phyloP scores from a whole-genome alignment of 2,113 vertebrate genomes.

The Prolemur simus region DNA sequence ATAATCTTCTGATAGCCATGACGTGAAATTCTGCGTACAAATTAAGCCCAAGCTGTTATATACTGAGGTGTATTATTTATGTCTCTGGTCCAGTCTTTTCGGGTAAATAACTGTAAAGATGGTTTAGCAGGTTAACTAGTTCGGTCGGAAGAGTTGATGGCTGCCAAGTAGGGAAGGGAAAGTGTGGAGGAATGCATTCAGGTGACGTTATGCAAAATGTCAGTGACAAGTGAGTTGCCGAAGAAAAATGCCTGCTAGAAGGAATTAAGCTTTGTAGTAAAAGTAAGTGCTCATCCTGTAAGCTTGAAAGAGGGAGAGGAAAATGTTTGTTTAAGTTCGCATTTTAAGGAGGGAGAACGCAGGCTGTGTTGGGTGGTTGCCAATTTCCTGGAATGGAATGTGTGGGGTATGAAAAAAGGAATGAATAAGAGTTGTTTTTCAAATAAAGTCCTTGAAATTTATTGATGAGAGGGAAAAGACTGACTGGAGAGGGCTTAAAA shows the following conservation, averaged over 20 bases:
- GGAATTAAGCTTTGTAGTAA: conserved; percentile 55
- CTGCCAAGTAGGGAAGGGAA: not conserved
- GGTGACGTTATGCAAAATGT: not conserved
- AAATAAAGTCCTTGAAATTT: conserved; percentile 36
- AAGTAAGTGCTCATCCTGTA: not conserved
- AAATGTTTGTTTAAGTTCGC: conserved; percentile 36
- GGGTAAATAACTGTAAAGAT: conserved; percentile 58
- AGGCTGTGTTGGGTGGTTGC: not conserved
- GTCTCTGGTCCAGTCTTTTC: conserved; percentile 60
- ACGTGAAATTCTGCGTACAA: conserved; percentile 40
- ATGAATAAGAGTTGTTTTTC: conserved; percentile 42
- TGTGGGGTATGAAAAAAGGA: conserved; percentile 36
- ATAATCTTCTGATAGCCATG: conserved; percentile 52
- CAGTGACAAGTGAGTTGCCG: conserved; percentile 11
- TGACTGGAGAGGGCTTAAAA: conserved; percentile 71
- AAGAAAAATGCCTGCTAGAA: conserved; percentile 32
- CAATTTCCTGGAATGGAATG: conserved; percentile 44
- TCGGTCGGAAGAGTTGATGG: not conserved
- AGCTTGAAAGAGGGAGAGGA: conserved; percentile 29
- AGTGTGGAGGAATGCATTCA: not conserved
- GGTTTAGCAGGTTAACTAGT: conserved; percentile 36
- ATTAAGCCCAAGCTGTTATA: conserved; percentile 56
- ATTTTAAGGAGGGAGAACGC: not conserved
- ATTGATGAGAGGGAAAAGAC: conserved; percentile 71
- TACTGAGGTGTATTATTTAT: conserved; percentile 68